phyloP scores from a whole-genome alignment of 2,888 invertebrate species.

The Acleris emargana region DNA sequence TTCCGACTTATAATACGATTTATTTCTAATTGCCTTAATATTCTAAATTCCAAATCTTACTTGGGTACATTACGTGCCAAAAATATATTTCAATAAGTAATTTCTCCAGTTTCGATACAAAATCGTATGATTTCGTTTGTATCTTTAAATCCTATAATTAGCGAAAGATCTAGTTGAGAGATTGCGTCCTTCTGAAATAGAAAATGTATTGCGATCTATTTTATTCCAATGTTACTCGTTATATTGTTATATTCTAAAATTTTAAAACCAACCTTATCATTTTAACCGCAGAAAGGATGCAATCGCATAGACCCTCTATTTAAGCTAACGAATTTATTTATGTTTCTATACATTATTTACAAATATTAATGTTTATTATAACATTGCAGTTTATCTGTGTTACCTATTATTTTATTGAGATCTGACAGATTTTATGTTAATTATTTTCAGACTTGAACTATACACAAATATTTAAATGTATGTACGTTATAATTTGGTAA shows the following conservation, averaged over 20 bases:
- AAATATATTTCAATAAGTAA: no score
- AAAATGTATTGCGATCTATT: neutral
- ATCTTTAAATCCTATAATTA: neutral
- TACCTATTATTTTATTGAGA: constrained; percentile 38
- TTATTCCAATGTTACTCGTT: neutral
- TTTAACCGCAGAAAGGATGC: neutral
- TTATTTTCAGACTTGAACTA: constrained; percentile 58
- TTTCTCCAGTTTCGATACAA: neutral
- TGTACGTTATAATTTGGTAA: constrained; percentile 20
- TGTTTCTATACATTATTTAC: constrained; percentile 18
- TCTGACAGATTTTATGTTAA: constrained; percentile 38
- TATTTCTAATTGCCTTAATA: no score
- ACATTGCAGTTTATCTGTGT: constrained; percentile 38
- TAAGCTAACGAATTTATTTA: constrained; percentile 23
- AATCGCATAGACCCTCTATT: neutral
- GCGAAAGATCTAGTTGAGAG: neutral
- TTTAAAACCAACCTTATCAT: neutral
- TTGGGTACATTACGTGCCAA: no score
- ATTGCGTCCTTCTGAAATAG: neutral
- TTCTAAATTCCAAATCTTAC: no score
- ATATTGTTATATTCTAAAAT: neutral
- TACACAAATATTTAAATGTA: constrained; percentile 38
- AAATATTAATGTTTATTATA: constrained; percentile 21
- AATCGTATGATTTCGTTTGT: neutral
- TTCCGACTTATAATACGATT: neutral